These are phyloP conservation scores for Muraenolepis orangiensis DNA, from an alignment of 2,797 vertebrate species.

Conservation along the genomic window DNA sequence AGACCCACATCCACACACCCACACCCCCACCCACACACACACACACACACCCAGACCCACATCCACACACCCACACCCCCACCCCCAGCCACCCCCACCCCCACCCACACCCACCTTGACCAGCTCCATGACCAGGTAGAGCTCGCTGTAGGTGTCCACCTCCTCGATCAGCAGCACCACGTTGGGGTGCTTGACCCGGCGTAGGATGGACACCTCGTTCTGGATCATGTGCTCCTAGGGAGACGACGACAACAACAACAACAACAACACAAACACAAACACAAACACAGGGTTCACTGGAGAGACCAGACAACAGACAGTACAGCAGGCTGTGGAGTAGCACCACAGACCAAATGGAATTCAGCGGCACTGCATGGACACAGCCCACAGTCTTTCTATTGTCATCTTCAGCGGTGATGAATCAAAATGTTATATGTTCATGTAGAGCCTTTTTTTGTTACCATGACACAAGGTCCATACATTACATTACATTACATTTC, in stretches of 20 bases:
- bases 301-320: background rate
- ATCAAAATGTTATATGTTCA: background rate
- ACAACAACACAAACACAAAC: no score
- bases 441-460: background rate
- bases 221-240: slow-evolving; percentile 99
- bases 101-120: slow-evolving; percentile 77
- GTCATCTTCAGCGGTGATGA: no score
- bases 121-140: slow-evolving; percentile 98
- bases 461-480: background rate
- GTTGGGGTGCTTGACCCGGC: slow-evolving; percentile 96
- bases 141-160: slow-evolving; percentile 92
- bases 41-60: no score
- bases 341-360: no score
- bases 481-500: no score
- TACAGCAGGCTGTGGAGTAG: no score
- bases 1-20: no score
- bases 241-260: no score
- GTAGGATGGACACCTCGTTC: slow-evolving; percentile 95
- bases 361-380: no score
- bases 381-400: no score
- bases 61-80: no score
- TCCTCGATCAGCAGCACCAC: slow-evolving; percentile 97
- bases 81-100: no score
- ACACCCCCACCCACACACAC: slow-evolving; percentile 53
- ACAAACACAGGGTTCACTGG: background rate